Conservation (phyloP, 2,113 vertebrate species). For the Anhinga anhinga region DNA sequence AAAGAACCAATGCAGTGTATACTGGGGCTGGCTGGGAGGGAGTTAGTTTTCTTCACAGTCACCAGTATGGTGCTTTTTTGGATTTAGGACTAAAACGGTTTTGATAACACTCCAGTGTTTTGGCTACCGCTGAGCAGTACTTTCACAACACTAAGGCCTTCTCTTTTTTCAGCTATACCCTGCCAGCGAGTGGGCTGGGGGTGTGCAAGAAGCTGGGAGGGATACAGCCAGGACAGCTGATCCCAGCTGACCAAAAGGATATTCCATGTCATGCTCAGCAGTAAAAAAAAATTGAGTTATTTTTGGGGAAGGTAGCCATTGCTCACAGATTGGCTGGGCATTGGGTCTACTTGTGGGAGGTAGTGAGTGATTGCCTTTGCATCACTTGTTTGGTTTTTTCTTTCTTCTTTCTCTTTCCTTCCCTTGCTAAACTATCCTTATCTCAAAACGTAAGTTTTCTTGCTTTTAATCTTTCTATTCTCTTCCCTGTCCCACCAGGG, state of each 20-base stretch:
- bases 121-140: not conserved
- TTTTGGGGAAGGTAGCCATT: not conserved
- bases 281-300: not conserved
- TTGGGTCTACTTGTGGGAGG: not conserved
- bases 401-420: not conserved
- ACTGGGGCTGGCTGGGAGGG: not conserved
- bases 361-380: not conserved
- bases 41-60: not conserved
- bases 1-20: not conserved
- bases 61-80: not conserved
- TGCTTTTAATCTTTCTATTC: not conserved
- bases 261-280: not conserved
- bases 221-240: not conserved
- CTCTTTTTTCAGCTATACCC: not conserved
- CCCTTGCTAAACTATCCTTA: not conserved
- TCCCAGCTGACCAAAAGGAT: not conserved
- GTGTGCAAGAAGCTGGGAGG: not conserved
- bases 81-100: not conserved
- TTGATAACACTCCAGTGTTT: not conserved
- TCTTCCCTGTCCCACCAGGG: fast-evolving
- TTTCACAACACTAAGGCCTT: not conserved
- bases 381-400: not conserved
- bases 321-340: not conserved
- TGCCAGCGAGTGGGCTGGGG: not conserved
- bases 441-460: not conserved